Percentiles rank a stretch among this genome's conserved stretches.
Conservation (phyloP, 2,888 invertebrate genomes). For the Encarsia formosa region DNA sequence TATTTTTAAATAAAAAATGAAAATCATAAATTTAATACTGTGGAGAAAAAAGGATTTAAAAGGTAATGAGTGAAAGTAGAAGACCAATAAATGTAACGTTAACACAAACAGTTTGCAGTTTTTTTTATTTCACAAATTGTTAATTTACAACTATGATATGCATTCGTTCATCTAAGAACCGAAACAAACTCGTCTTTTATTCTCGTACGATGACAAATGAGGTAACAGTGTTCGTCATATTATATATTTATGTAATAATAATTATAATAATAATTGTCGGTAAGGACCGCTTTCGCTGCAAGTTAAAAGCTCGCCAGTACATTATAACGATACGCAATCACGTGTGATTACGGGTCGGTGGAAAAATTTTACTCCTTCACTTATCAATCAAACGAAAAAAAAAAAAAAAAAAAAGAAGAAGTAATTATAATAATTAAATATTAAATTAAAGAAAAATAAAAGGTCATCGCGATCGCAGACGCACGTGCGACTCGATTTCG, state of each 20-base stretch:
- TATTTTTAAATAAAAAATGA: no score
- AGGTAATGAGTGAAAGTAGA: no score
- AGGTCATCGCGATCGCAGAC: slow-evolving; percentile 13
- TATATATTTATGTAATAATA: neutral
- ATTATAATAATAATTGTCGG: neutral
- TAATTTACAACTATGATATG: slow-evolving; percentile 91
- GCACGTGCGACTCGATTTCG: slow-evolving; percentile 3
- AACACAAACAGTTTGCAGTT: slow-evolving; percentile 59
- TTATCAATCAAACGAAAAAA: no score
- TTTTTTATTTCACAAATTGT: slow-evolving; percentile 81
- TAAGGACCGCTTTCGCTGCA: slow-evolving; percentile 5
- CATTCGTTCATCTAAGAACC: slow-evolving; percentile 73
- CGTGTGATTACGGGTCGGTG: no score
- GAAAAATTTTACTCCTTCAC: no score
- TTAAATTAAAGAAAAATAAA: slow-evolving; percentile 23
- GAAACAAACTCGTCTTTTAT: slow-evolving; percentile 38
- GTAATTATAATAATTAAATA: no score
- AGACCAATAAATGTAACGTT: slow-evolving; percentile 36
- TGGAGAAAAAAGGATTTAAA: no score
- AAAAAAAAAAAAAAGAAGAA: no score
- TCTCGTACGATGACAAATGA: slow-evolving; percentile 27
- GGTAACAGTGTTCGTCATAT: slow-evolving; percentile 19
- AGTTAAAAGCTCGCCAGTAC: no score
- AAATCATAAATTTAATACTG: no score
- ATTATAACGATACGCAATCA: slow-evolving; percentile 9